Base-by-base conservation (phyloP, 2,113 vertebrate species). In the Colaptes auratus region DNA sequence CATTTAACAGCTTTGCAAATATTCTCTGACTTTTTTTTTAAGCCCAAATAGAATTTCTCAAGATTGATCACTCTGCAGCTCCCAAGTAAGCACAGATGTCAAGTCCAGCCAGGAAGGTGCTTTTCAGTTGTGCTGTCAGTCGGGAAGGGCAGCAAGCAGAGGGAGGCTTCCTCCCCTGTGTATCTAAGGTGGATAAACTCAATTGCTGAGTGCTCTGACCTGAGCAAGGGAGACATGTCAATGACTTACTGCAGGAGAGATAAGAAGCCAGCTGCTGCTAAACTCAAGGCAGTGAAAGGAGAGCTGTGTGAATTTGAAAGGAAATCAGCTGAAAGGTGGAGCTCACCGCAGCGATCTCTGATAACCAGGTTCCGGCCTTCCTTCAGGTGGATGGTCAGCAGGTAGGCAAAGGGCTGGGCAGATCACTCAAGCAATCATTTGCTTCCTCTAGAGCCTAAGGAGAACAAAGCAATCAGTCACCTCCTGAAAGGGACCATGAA, bases 341-440 rank as follows among this genome's bases (percentile, higher is more conserved):
- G 61, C 98, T 97, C 97, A 99, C 99, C 99, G 14, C 98, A 98
- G 61, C 99, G 99, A 93, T 99, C 98, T 78, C 98, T 96, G 97
- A 99, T 96, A 55, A 99, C 99, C 86, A 99, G 98, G 91, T 99
- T 99, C 67, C 96, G 96, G 44, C 99, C 99, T 82, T 98, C 98
- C 95, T 98, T 99, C 63, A 99, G 96, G 92, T 98, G 98, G 88
- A 99, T 98, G 89, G 96, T 98, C 79, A 99, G 97, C 56, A 99
- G 98, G 95, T 99, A 99, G 9, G 98, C 98, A 31, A 98, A 97
- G 50, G 89, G 78, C 92, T 97, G 52, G 97, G 95, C 80, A 98
- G 92, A 66, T 93, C 92, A 36, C 97, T 96, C 91, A 97, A 21
- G 15, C 95, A 88, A 31, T 98, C 97, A 0, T 79, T 90, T 10